Conservation (phyloP, 92 coral and sea anemone species). For the Bergia puertoricense region DNA sequence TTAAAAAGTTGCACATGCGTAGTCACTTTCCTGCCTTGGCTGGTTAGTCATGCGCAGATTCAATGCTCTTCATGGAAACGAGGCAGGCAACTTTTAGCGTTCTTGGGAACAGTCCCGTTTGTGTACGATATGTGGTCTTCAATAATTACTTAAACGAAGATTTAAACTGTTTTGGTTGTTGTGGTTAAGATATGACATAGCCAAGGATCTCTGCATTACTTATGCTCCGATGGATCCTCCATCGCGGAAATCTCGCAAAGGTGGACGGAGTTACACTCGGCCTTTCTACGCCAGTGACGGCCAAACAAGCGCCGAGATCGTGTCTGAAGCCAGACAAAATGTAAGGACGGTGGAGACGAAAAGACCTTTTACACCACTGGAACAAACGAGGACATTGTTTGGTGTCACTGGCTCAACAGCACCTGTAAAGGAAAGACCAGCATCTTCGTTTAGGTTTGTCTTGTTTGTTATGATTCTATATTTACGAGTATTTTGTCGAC, state of each 20-base stretch:
- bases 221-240: slow-evolving; percentile 56
- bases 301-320: slow-evolving; percentile 94
- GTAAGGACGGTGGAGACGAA: slow-evolving; percentile 92
- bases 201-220: background rate
- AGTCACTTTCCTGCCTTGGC: no score
- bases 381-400: slow-evolving; percentile 84
- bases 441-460: slow-evolving; percentile 91
- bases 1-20: no score
- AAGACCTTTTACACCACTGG: slow-evolving; percentile 96
- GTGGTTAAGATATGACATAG: slow-evolving; percentile 38
- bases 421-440: slow-evolving; percentile 84
- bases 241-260: slow-evolving; percentile 78
- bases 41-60: slow-evolving; percentile 49
- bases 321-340: slow-evolving; percentile 95
- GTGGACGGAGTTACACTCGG: slow-evolving; percentile 66
- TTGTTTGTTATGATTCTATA: background rate
- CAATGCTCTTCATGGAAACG: slow-evolving; percentile 58
- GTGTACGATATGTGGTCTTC: slow-evolving; percentile 30
- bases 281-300: slow-evolving; percentile 90
- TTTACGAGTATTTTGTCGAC: background rate
- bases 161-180: slow-evolving; percentile 37
- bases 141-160: slow-evolving; percentile 37
- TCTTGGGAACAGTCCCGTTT: slow-evolving; percentile 77
- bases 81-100: slow-evolving; percentile 69
- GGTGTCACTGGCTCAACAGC: slow-evolving; percentile 55